These are phyloP conservation scores for Buathra laborator DNA, from an alignment of 2,888 invertebrate genomes.

Conservation along the genomic window DNA sequence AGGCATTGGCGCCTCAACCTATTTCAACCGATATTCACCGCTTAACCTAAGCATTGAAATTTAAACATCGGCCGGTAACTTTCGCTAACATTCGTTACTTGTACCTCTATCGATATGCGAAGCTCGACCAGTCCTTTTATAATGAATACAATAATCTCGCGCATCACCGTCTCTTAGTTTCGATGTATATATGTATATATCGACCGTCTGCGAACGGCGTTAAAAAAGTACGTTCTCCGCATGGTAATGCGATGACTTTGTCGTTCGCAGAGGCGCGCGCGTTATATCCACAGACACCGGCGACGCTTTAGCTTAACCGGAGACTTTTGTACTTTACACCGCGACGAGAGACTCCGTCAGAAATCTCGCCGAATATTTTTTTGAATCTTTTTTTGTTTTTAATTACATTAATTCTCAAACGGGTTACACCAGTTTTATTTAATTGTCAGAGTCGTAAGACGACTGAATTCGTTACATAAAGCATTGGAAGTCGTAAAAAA, in stretches of 20 bases:
- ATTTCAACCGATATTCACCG: not conserved
- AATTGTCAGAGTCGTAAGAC: not conserved
- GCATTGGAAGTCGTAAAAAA: constrained; percentile 59
- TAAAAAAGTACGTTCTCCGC: constrained; percentile 54
- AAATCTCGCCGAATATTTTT: not conserved
- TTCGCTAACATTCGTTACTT: not conserved
- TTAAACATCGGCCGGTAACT: constrained; percentile 38
- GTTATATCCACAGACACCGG: not conserved
- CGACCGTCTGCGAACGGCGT: constrained; percentile 20
- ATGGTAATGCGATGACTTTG: constrained; percentile 59
- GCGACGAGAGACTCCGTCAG: not conserved
- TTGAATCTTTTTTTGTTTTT: not conserved
- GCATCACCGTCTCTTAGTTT: constrained; percentile 32
- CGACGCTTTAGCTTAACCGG: not conserved
- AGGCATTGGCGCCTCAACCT: constrained; percentile 46
- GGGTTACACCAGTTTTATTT: constrained; percentile 61
- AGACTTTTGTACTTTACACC: constrained; percentile 25
- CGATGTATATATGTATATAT: not conserved
- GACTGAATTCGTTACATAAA: constrained; percentile 63
- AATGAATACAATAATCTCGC: constrained; percentile 54
- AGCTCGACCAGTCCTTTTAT: constrained; percentile 50
- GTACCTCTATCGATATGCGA: constrained; percentile 18
- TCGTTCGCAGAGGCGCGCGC: constrained; percentile 16
- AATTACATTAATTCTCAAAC: constrained; percentile 27
- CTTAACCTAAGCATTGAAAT: constrained; percentile 36